Percentiles rank a stretch among this genome's conserved stretches.
Conservation (phyloP, 1,140 invertebrate species). For the Drosophila ambigua region DNA sequence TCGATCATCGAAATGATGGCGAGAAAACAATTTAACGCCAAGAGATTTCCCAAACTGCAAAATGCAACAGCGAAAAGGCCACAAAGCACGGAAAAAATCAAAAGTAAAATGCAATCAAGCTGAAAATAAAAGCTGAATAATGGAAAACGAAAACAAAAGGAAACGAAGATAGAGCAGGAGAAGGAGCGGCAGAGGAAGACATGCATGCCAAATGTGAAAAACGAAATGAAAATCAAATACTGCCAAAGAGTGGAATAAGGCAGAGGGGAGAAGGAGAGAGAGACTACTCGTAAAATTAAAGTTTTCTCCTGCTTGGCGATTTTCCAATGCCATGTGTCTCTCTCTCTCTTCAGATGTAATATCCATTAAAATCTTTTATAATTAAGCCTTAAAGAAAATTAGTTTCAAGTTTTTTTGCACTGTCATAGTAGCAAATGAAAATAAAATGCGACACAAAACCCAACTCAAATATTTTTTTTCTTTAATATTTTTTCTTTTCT, state of each 20-base stretch:
- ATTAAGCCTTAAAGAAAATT: constrained; percentile 53
- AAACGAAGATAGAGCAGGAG: constrained; percentile 2
- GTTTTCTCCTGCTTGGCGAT: constrained; percentile 22
- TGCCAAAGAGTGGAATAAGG: not conserved
- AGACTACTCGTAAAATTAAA: constrained; percentile 31
- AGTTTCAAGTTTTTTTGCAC: constrained; percentile 41
- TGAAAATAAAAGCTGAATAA: constrained; percentile 47
- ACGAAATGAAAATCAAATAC: constrained; percentile 5
- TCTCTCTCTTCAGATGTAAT: constrained; percentile 30
- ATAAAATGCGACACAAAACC: too few species aligned
- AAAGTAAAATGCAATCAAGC: constrained; percentile 47
- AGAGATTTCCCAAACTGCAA: constrained; percentile 30
- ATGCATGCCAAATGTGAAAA: constrained; percentile 38
- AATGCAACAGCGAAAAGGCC: constrained; percentile 21
- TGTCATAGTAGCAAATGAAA: constrained; percentile 25
- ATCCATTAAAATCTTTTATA: constrained; percentile 45
- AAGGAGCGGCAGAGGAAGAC: constrained; percentile 6
- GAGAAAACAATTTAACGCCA: constrained; percentile 57
- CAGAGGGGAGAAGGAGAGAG: constrained; percentile 8
- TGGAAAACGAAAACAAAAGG: constrained; percentile 22
- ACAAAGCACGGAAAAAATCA: constrained; percentile 21
- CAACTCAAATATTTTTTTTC: constrained; percentile 6
- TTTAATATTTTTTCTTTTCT: not conserved
- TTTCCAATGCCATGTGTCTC: constrained; percentile 20
- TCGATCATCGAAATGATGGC: constrained; percentile 41